Evolutionary conservation across 2,888 invertebrate genomes (phyloP).

Genomic region (Protophormia terraenovae): DNA sequence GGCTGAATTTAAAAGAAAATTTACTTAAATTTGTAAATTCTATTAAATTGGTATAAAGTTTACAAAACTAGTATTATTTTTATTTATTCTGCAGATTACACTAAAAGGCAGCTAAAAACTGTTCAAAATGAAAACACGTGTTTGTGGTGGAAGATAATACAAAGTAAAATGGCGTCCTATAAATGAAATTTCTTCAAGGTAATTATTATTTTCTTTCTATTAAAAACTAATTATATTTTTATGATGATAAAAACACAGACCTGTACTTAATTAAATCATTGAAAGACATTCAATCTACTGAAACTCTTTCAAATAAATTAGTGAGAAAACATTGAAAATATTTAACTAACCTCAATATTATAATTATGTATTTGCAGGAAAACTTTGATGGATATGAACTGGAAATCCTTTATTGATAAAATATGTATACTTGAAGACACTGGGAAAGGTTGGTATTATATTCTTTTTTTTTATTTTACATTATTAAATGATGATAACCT

Average conservation of each 20-base stretch:
- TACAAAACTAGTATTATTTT: too few species aligned
- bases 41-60: too few species aligned
- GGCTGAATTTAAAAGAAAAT: constrained; percentile 60
- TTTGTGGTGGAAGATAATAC: background rate
- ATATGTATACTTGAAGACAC: background rate
- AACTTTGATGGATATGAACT: background rate
- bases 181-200: background rate
- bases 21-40: too few species aligned
- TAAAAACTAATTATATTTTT: background rate
- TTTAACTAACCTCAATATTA: background rate
- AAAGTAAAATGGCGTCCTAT: background rate
- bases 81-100: too few species aligned
- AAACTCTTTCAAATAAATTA: background rate
- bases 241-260: constrained; percentile 68
- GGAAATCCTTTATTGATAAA: background rate
- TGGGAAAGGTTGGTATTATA: constrained; percentile 40
- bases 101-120: background rate
- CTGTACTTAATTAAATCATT: constrained; percentile 65
- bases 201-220: background rate
- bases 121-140: background rate
- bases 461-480: background rate
- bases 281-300: constrained; percentile 64
- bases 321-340: background rate
- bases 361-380: background rate
- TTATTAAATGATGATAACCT: constrained; percentile 71